These are phyloP conservation scores for Apodemus sylvaticus DNA, from an alignment of 2,113 vertebrate genomes.

Conservation along the genomic window DNA sequence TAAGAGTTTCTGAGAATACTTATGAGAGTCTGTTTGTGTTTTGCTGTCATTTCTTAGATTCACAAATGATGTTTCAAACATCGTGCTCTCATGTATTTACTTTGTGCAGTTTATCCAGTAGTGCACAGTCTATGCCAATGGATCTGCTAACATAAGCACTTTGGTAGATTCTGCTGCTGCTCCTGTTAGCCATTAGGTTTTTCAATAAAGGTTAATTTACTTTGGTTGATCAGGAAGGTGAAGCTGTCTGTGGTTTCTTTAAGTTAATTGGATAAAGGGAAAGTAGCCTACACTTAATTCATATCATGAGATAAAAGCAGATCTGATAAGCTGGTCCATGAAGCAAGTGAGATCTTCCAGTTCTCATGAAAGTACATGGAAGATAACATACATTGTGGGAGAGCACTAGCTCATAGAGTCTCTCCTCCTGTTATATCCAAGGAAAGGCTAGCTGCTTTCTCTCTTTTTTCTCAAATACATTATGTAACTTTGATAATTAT, in stretches of 20 bases:
- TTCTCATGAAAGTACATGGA: background rate
- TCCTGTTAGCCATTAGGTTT: background rate
- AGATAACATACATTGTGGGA: background rate
- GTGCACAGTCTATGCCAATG: background rate
- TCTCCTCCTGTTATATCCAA: background rate
- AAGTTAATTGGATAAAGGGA: background rate
- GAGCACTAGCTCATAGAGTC: background rate
- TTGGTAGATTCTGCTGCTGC: constrained; percentile 9
- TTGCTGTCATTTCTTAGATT: constrained; percentile 21
- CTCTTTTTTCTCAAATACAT: constrained; percentile 22
- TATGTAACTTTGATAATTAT: constrained; percentile 11
- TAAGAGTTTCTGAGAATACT: background rate
- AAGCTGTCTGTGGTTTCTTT: constrained; percentile 44
- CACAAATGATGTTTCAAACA: background rate
- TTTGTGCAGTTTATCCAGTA: background rate
- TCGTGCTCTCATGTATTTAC: background rate
- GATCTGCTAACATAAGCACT: background rate
- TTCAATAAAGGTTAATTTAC: constrained; percentile 1
- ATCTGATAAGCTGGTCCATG: background rate
- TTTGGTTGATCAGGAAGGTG: constrained; percentile 35
- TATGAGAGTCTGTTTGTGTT: background rate
- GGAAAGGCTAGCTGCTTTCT: background rate
- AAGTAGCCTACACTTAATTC: background rate
- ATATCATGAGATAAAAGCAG: background rate
- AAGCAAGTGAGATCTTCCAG: constrained; percentile 32